Evolutionary conservation across 1,140 invertebrate genomes (phyloP), one percentile per base, ranked within the genome.

Genomic region (Drosophila sp.): DNA sequence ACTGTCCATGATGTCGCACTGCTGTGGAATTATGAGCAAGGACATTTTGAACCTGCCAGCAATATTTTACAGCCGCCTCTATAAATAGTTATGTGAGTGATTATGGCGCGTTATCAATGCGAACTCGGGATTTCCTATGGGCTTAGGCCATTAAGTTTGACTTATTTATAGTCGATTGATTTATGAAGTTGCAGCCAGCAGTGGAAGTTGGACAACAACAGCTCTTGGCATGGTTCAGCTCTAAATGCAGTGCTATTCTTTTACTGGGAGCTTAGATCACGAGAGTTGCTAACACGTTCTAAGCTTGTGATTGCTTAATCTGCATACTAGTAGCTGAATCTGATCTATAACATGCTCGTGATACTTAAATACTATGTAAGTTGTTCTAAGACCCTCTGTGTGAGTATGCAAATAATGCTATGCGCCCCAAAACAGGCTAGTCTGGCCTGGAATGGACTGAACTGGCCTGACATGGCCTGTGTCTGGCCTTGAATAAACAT

Each of bases 81-180:
- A 87, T 76, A 89, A 82, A 87, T 87, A 87, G 76, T 71, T 43
- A 21, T n/a, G 67, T 87, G 82, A 87, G 67, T 89, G 82, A 87
- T 87, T 87, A 67, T 78, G 64, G 57, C 40, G 57, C 32, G 72
- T 82, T 87, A 87, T 87, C 82, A 69, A 67, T 63, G 72, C 40
- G 41, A 50, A 50, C 61, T 78, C 46, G 25, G 13, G 7, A 25
- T 46, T 61, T 62, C 57, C 82, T 41, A 40, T 48, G 36, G 63
- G 25, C 41, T 72, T 53, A 16, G 21, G 38, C 65, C 82, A 87
- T 87, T 89, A 89, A 79, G 48, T 73, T 82, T 61, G 72, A 66
- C 76, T 87, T 87, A 87, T 87, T 87, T 87, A 87, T 87, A 82
- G 82, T 46, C 46, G 57, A 38, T 65, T 87, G 78, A 89, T 89